phyloP scores from a whole-genome alignment of 2,888 invertebrate genomes.

The Agrilus mali region DNA sequence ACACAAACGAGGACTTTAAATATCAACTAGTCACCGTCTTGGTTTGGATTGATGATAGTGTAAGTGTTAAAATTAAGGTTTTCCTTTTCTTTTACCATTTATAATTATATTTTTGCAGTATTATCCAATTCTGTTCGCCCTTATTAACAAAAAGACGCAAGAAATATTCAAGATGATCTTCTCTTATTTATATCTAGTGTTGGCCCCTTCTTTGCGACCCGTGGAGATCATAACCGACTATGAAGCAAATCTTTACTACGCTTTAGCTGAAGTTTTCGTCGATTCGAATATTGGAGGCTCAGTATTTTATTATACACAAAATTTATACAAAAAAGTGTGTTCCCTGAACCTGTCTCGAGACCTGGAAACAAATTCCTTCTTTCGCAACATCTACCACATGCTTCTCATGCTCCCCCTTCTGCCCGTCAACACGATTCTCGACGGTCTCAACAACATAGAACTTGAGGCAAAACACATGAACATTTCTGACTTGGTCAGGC shows the following conservation, averaged over 20 bases:
- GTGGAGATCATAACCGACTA: conserved; percentile 30
- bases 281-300: conserved; percentile 30
- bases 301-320: conserved; percentile 29
- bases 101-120: conserved; percentile 21
- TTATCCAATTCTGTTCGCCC: conserved; percentile 27
- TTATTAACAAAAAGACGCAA: conserved; percentile 25
- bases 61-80: conserved; percentile 18
- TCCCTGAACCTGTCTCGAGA: conserved; percentile 23
- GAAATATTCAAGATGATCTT: conserved; percentile 27
- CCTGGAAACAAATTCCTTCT: conserved; percentile 26
- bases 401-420: conserved; percentile 29
- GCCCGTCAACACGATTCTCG: conserved; percentile 29
- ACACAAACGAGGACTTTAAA: conserved; percentile 23
- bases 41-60: conserved; percentile 27
- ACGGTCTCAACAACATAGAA: conserved; percentile 26
- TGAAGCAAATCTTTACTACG: conserved; percentile 29
- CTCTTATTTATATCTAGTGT: conserved; percentile 20
- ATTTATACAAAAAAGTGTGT: conserved; percentile 30
- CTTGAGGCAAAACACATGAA: conserved; percentile 24
- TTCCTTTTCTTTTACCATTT: background rate
- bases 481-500: conserved; percentile 16
- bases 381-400: conserved; percentile 30
- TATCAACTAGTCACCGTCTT: conserved; percentile 28
- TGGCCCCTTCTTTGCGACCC: conserved; percentile 26
- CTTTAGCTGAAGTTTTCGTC: conserved; percentile 26